Percentiles rank a stretch among this genome's conserved stretches.
Evolutionary conservation across 2,113 vertebrate species (phyloP).

Genomic region (Indri indri): DNA sequence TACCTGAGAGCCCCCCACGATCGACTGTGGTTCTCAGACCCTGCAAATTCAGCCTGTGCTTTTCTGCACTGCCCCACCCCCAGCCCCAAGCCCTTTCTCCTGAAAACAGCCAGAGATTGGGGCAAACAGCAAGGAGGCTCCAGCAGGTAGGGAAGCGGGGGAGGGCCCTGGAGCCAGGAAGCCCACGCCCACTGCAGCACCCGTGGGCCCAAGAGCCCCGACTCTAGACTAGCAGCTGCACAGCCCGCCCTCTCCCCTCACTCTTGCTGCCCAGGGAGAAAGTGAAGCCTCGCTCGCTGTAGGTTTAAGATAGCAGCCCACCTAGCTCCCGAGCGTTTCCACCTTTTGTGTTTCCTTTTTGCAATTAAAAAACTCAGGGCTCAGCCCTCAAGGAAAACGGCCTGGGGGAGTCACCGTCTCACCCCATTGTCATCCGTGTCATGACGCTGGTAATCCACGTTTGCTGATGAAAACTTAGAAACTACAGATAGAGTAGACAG

Average conservation of each 20-base stretch:
- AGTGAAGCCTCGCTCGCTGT: accelerated
- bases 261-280: background rate
- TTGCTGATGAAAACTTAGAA: background rate
- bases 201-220: background rate
- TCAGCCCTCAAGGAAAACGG: background rate
- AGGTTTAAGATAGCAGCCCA: background rate
- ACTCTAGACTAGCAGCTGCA: too few species aligned
- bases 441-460: background rate
- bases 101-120: background rate
- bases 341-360: background rate
- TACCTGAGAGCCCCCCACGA: background rate
- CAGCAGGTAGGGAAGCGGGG: background rate
- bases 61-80: background rate
- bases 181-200: background rate
- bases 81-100: background rate
- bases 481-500: background rate
- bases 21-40: background rate
- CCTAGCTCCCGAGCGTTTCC: background rate
- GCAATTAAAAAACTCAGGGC: background rate
- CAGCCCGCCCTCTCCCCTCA: background rate
- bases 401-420: background rate
- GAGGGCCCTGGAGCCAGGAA: background rate
- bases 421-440: background rate
- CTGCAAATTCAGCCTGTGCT: background rate
- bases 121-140: background rate